Evolutionary conservation across 2,797 vertebrate species (phyloP), one percentile per base, ranked within the genome.

Genomic region (Diplodus puntazzo): DNA sequence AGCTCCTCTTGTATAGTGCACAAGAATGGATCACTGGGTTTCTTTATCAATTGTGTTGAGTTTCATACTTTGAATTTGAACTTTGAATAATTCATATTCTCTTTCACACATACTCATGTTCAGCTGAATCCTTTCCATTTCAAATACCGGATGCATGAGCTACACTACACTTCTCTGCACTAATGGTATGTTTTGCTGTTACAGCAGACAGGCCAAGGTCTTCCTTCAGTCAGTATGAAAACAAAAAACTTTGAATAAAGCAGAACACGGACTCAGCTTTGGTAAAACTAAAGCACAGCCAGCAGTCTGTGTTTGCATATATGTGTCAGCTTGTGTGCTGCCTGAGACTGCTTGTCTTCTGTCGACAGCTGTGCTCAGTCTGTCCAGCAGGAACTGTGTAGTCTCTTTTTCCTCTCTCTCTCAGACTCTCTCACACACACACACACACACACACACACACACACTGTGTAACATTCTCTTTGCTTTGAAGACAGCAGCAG

Each of bases 341-440:
- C 83, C 80, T 60, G 57, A 85, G 70, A 86, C 87, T 83, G 78
- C 86, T 89, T 75, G 87, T 92, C 86, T 83, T 86, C 87, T 90
- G 90, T 90, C 84, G 92, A 89, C 90, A 94, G 92, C 91, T 93
- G 92, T 86, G 85, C 82, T 79, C 77, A 76, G 89, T 85, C 83
- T 85, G 88, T 89, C 89, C 88, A 88, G 88, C 82, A 92, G 74
- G 81, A 91, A 90, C 69, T 73, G 80, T 86, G 79, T 52, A 82
- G 78, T 81, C 78, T 73, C 66, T 76, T 52, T 77, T 30, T 74
- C 65, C 27, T 43, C 70, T 21, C 72, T 25, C 50, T 30, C 42
- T 34, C 60, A 34, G n/a, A n/a, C 50, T n/a, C 25, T 25, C 25
- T 25, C 69, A 68, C 62, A 76, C 73, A 50, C 64, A 23, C 61